phyloP scores from a whole-genome alignment of 2,113 vertebrate species.

The Stegastes partitus region DNA sequence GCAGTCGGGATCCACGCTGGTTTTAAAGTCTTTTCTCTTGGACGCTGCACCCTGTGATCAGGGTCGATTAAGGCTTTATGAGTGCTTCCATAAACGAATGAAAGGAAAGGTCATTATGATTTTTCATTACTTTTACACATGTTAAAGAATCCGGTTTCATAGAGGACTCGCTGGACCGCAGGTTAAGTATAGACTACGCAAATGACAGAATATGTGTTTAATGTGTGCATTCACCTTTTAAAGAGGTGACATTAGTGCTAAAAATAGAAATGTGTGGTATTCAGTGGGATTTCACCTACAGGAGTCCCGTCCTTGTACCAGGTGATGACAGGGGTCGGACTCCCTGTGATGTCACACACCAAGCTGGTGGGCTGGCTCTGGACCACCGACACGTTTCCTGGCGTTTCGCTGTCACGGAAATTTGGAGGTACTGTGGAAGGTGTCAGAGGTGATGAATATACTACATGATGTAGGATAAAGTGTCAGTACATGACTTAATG shows the following conservation, averaged over 20 bases:
- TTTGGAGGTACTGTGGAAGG: constrained; percentile 90
- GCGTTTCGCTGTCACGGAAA: constrained; percentile 86
- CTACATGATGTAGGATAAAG: not conserved
- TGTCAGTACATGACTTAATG: not conserved
- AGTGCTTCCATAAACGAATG: constrained; percentile 31
- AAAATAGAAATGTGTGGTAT: not conserved
- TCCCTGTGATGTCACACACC: constrained; percentile 92
- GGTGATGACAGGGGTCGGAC: constrained; percentile 89
- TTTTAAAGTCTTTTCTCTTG: constrained; percentile 52
- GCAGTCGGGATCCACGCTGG: constrained; percentile 26
- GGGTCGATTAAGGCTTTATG: constrained; percentile 25
- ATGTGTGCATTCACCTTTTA: constrained; percentile 13
- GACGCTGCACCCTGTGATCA: constrained; percentile 44
- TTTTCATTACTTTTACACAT: constrained; percentile 24
- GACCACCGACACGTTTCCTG: constrained; percentile 89
- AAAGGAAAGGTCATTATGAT: constrained; percentile 47
- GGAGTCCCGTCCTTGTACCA: constrained; percentile 92
- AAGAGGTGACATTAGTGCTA: not conserved
- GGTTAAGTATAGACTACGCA: constrained; percentile 5
- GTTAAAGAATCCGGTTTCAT: not conserved
- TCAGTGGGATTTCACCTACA: constrained; percentile 80
- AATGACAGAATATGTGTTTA: constrained; percentile 4
- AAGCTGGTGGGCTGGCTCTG: constrained; percentile 88
- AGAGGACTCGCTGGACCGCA: constrained; percentile 1
- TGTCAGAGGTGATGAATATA: not conserved